Conservation (phyloP, 2,888 invertebrate species). For the Eupithecia subumbrata region DNA sequence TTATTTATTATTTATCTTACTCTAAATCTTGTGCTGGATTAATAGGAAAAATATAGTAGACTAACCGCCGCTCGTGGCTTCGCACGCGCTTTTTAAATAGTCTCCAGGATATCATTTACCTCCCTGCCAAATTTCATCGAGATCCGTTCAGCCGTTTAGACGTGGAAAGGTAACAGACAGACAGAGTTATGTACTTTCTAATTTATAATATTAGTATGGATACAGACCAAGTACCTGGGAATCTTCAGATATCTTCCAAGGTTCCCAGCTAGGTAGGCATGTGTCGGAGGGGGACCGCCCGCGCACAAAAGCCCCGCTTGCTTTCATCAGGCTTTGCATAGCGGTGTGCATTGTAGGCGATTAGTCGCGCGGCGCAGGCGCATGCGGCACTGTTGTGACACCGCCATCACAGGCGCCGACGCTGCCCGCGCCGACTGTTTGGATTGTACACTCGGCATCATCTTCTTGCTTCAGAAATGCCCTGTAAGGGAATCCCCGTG, state of each 20-base stretch:
- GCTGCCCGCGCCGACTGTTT: conserved; percentile 77
- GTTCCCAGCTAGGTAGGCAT: not conserved
- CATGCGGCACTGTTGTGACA: conserved; percentile 69
- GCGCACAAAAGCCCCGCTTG: conserved; percentile 60
- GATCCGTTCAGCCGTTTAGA: too few relatives aligned
- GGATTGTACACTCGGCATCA: conserved; percentile 63
- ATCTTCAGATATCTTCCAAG: conserved; percentile 11
- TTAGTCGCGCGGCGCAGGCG: conserved; percentile 68
- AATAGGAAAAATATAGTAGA: too few relatives aligned
- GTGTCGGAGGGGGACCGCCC: conserved; percentile 57
- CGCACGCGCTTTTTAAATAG: too few relatives aligned
- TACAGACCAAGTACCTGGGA: not conserved
- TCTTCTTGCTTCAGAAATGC: not conserved
- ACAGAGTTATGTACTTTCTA: too few relatives aligned
- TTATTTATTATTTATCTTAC: not conserved
- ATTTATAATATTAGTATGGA: too few relatives aligned
- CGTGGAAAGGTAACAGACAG: too few relatives aligned
- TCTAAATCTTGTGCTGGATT: not conserved
- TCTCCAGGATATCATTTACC: too few relatives aligned
- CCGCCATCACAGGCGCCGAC: conserved; percentile 73
- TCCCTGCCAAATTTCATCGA: too few relatives aligned
- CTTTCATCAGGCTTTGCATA: conserved; percentile 59
- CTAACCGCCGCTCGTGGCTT: too few relatives aligned
- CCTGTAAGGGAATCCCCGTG: not conserved
- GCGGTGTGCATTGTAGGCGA: conserved; percentile 70